Evolutionary conservation across 2,113 vertebrate species (phyloP).

Genomic region (Odocoileus virginianus): DNA sequence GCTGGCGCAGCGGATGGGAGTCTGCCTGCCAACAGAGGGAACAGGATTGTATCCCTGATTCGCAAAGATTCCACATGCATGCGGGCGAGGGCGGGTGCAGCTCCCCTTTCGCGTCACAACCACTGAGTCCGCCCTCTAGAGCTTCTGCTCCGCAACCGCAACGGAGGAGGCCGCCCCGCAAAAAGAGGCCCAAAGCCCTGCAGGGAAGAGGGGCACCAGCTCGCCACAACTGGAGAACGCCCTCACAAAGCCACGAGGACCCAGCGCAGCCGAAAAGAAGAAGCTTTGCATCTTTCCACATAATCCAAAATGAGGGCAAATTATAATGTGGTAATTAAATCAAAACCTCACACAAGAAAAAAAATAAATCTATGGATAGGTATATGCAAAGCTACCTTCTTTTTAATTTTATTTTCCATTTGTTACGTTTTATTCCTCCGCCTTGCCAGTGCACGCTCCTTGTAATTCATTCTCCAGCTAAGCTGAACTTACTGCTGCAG

Average conservation of each 20-base stretch:
- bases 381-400: constrained; percentile 16
- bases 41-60: not conserved
- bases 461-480: constrained; percentile 44
- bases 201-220: not conserved
- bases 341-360: constrained; percentile 32
- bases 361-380: not conserved
- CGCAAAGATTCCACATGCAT: not conserved
- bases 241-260: not conserved
- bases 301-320: constrained; percentile 12
- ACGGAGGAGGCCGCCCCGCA: not conserved
- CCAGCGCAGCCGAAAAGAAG: not conserved
- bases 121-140: not conserved
- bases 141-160: not conserved
- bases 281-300: constrained; percentile 12
- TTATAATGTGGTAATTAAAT: constrained; percentile 31
- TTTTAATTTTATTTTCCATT: constrained; percentile 26
- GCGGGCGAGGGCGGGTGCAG: not conserved
- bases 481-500: constrained; percentile 17
- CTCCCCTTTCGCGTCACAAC: accelerated
- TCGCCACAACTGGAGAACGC: not conserved
- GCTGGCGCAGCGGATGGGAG: not conserved
- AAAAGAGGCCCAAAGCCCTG: not conserved
- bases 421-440: constrained; percentile 3
- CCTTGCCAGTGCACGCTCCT: not conserved
- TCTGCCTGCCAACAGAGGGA: not conserved